Evolutionary conservation across 2,888 invertebrate genomes (phyloP).

Genomic region (Drosophila nigricruria): DNA sequence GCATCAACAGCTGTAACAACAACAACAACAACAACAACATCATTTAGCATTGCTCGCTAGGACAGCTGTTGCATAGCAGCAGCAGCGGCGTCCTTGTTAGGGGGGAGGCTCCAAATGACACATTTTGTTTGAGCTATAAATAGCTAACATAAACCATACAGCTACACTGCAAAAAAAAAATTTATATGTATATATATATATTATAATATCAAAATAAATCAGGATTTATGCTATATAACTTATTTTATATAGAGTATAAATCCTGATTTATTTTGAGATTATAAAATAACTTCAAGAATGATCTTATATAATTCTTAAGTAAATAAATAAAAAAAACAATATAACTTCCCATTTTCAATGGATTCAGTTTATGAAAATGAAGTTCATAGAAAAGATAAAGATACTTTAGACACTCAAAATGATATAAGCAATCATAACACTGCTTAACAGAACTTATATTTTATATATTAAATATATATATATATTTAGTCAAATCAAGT

Average conservation of each 20-base stretch:
- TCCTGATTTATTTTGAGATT: background rate
- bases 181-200: background rate
- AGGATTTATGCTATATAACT: too few species aligned
- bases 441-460: background rate
- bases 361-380: background rate
- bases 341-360: background rate
- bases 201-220: too few species aligned
- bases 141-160: background rate
- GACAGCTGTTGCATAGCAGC: conserved; percentile 43
- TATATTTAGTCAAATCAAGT: background rate
- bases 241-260: too few species aligned
- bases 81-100: conserved; percentile 32
- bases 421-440: background rate
- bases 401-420: background rate
- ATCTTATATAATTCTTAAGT: background rate
- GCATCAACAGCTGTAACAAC: conserved; percentile 21
- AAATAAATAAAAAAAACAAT: too few species aligned
- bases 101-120: conserved; percentile 1
- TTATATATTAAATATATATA: background rate
- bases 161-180: background rate
- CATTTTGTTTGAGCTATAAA: background rate
- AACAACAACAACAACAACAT: conserved; percentile 19
- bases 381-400: background rate
- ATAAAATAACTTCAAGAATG: background rate
- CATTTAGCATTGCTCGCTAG: background rate